A percentile compares a stretch with the other conserved stretches of the same genome.
Evolutionary conservation across 1,140 invertebrate genomes (phyloP).

Genomic region (Elymnias hypermnestra): DNA sequence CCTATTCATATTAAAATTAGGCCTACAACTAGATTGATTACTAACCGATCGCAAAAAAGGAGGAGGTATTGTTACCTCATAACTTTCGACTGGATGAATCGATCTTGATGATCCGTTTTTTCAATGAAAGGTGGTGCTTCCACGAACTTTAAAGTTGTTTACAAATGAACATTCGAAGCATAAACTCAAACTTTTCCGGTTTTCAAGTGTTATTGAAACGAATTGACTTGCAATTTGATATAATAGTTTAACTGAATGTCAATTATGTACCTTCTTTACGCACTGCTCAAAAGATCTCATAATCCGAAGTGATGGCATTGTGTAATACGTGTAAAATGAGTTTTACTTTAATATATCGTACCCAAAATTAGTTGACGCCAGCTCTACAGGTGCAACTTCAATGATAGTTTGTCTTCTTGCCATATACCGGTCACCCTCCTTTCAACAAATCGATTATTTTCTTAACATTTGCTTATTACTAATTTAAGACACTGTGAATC

Average conservation of each 20-base stretch:
- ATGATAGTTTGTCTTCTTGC: constrained; percentile 3
- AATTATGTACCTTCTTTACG: not conserved
- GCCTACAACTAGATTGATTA: too few relatives aligned
- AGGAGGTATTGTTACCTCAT: too few relatives aligned
- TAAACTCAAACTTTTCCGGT: not conserved
- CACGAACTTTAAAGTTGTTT: not conserved
- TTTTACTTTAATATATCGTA: not conserved
- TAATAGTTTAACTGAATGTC: not conserved
- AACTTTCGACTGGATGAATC: too few relatives aligned
- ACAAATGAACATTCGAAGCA: constrained; percentile 3
- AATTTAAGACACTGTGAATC: not conserved
- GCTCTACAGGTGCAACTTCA: not conserved
- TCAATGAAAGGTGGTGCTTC: too few relatives aligned
- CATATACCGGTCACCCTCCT: constrained; percentile 7
- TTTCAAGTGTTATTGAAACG: not conserved
- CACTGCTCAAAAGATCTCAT: not conserved
- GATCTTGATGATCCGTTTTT: too few relatives aligned
- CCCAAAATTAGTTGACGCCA: constrained; percentile 6
- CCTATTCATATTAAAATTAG: too few relatives aligned
- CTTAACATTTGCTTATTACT: not conserved
- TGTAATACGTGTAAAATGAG: constrained; percentile 2
- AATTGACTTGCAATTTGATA: not conserved
- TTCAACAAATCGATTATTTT: constrained; percentile 1
- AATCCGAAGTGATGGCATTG: constrained; percentile 3
- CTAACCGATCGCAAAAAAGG: too few relatives aligned